These are phyloP conservation scores for Neogale vison DNA, from an alignment of 2,113 vertebrate genomes.

Conservation along the genomic window DNA sequence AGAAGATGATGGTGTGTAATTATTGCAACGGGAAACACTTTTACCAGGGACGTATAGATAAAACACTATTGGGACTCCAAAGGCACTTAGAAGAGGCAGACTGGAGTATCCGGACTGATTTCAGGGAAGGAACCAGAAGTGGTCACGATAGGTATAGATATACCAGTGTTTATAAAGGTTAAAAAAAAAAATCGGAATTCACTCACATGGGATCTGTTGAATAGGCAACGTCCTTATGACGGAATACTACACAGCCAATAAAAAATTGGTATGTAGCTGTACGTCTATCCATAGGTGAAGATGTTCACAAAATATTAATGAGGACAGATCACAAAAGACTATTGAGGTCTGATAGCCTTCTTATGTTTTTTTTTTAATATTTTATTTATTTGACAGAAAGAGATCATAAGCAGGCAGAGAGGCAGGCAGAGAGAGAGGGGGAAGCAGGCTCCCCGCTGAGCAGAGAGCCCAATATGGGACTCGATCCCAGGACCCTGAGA, in stretches of 20 bases:
- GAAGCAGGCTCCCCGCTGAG: no score
- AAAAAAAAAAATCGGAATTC: neutral
- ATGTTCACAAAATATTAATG: neutral
- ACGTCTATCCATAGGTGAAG: neutral
- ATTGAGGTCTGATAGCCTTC: neutral
- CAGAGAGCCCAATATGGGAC: no score
- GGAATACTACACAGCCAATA: neutral
- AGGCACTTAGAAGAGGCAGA: neutral
- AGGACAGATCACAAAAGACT: neutral
- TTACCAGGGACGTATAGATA: neutral
- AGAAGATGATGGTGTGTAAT: neutral
- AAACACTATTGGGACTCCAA: neutral
- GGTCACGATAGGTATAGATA: neutral
- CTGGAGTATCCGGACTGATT: neutral
- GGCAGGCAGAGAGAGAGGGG: no score
- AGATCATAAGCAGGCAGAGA: no score
- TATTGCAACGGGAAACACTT: neutral
- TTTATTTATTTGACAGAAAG: no score
- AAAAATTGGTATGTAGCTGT: neutral
- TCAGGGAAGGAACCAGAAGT: neutral
- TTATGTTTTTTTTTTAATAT: neutral
- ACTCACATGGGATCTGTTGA: neutral
- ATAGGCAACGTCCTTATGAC: fast-evolving
- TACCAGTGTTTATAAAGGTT: neutral
- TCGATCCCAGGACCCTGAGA: no score